These are phyloP conservation scores for Sinhomidia bicolor DNA, from an alignment of 2,888 invertebrate species.

Conservation along the genomic window DNA sequence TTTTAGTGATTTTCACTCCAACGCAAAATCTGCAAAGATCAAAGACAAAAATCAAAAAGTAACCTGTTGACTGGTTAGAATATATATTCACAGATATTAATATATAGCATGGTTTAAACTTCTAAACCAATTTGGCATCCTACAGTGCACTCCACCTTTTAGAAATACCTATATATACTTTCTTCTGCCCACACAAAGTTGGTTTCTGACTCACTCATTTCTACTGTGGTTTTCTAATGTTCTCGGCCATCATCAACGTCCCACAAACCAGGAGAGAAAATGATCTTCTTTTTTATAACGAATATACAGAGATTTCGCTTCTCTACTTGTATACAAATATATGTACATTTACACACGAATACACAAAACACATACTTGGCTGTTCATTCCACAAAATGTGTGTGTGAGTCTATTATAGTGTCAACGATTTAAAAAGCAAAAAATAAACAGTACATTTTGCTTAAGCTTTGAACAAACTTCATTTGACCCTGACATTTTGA, in stretches of 20 bases:
- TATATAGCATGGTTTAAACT: neutral
- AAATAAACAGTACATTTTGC: neutral
- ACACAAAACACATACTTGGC: neutral
- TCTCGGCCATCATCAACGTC: neutral
- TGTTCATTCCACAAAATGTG: neutral
- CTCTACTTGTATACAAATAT: neutral
- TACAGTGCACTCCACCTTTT: slow-evolving; percentile 23
- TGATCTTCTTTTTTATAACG: neutral
- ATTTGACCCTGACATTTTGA: slow-evolving; percentile 60
- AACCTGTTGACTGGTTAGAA: neutral
- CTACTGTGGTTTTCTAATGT: slow-evolving; percentile 1
- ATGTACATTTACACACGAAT: neutral
- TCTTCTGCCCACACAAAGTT: slow-evolving; percentile 42
- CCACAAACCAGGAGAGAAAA: slow-evolving; percentile 35
- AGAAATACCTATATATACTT: slow-evolving; percentile 3
- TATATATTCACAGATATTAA: neutral
- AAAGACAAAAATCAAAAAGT: neutral
- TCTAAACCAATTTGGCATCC: neutral
- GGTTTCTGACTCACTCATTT: slow-evolving; percentile 19
- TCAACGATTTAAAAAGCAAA: neutral
- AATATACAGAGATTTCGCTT: neutral
- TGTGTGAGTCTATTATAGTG: neutral
- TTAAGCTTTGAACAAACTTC: neutral
- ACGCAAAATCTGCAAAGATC: neutral
- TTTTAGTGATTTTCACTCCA: no score